Conservation (phyloP, 2,797 vertebrate genomes). For the Malacoraja senta region DNA sequence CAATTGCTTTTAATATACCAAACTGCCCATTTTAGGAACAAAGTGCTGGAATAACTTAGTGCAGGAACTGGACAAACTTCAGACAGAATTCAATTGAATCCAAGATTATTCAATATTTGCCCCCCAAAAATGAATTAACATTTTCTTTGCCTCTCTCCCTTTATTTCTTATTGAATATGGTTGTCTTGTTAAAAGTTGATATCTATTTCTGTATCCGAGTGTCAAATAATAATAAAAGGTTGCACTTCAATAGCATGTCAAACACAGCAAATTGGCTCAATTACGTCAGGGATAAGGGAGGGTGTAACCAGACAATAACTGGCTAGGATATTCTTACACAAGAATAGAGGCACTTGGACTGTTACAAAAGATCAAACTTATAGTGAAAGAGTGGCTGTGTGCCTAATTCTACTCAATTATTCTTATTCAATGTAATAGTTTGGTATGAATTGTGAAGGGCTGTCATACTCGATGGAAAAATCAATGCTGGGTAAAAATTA, state of each 20-base stretch:
- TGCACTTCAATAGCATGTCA: not conserved
- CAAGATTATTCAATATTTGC: not conserved
- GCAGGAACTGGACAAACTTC: too few species aligned
- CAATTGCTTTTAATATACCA: too few species aligned
- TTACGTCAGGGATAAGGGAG: not conserved
- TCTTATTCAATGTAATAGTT: conserved; percentile 3
- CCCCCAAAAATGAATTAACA: not conserved
- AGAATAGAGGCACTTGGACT: not conserved
- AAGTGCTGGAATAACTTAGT: too few species aligned
- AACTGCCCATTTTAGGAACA: too few species aligned
- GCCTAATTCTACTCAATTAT: conserved; percentile 4
- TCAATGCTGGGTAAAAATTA: not conserved
- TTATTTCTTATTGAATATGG: not conserved
- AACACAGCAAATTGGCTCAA: not conserved
- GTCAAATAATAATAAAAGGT: not conserved
- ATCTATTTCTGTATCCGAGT: not conserved
- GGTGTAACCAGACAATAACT: not conserved
- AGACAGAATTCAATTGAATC: not conserved
- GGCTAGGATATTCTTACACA: not conserved
- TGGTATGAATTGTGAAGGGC: not conserved
- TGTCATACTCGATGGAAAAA: conserved; percentile 13
- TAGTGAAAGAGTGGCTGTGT: not conserved
- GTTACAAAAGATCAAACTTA: not conserved
- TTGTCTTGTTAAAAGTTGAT: not conserved
- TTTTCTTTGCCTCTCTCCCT: not conserved